phyloP scores from a whole-genome alignment of 2,888 invertebrate genomes.

The Pterostichus madidus region DNA sequence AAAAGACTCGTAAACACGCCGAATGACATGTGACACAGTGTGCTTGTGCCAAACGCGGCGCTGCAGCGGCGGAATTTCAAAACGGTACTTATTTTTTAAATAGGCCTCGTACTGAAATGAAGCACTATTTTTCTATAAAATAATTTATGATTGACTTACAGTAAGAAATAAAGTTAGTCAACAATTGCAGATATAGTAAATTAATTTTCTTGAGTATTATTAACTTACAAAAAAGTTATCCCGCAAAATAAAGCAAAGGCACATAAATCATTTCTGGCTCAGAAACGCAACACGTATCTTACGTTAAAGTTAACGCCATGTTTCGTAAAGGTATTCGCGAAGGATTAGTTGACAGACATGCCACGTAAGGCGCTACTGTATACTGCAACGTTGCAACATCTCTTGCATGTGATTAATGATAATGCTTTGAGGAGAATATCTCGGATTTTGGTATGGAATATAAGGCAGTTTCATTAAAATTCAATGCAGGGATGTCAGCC shows the following conservation, averaged over 20 bases:
- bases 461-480: conserved; percentile 35
- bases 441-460: conserved; percentile 1
- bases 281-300: conserved; percentile 1
- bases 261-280: conserved; percentile 9
- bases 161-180: no score
- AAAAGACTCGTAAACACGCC: no score
- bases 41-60: no score
- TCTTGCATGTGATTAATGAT: conserved; percentile 36
- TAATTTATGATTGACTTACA: no score
- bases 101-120: no score
- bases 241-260: no score
- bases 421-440: not conserved
- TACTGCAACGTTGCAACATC: conserved; percentile 34
- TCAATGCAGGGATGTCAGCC: not conserved
- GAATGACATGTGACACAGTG: no score
- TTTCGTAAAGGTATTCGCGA: conserved; percentile 13
- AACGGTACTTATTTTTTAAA: no score
- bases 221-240: not conserved
- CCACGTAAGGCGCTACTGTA: not conserved
- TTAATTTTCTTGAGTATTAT: not conserved
- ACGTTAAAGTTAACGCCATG: not conserved
- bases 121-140: no score
- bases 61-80: no score
- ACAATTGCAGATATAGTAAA: not conserved
- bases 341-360: conserved; percentile 12